Evolutionary conservation across 2,113 vertebrate species (phyloP), one percentile per base, ranked within the genome.

Genomic region (Dinomys branickii): DNA sequence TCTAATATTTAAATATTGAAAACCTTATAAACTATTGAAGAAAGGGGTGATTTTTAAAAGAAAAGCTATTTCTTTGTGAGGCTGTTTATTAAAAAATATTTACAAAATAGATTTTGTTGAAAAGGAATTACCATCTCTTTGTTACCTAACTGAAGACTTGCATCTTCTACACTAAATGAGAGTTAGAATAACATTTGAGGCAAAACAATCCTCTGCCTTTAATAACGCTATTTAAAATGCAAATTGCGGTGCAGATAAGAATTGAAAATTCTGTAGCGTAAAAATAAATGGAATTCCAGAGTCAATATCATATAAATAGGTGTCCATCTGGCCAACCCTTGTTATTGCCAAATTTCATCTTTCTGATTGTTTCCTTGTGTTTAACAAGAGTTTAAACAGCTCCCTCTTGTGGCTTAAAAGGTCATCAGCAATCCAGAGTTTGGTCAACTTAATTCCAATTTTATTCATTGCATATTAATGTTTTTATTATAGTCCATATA

Each of bases 391-490:
- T 95, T 98, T 97, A 97, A 98, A 97, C 83, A 87, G 97, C 98
- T 97, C 98, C 98, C 98, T 98, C 98, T 98, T 93, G 98, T 98
- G 98, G 98, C 73, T 50, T 6, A 67, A 77, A 77, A 26, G 73
- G 44, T 63, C 67, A 84, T 10, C 61, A 38, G 14, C 95, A 93
- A 38, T 59, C n/a, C 71, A 83, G 33, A 61, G 22, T 91, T 86
- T 26, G 50, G 0, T 80, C 38, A 75, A 2, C 47, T 78, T 80
- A 26, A 59, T 28, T 41, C 41, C 41, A 33, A 33, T 87, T 96
- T 84, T 65, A 65, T 41, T 78, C 10, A 3, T 22, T 26, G 28
- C 50, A 54, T 1, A 24, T 83, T 94, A 77, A 77, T 50, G 9
- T 85, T 87, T 88, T 50, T 59, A 38, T 71, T 78, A 26, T 16